Evolutionary conservation across 2,888 invertebrate species (phyloP), one percentile per base, ranked within the genome.

Genomic region (Tiliacea aurago): DNA sequence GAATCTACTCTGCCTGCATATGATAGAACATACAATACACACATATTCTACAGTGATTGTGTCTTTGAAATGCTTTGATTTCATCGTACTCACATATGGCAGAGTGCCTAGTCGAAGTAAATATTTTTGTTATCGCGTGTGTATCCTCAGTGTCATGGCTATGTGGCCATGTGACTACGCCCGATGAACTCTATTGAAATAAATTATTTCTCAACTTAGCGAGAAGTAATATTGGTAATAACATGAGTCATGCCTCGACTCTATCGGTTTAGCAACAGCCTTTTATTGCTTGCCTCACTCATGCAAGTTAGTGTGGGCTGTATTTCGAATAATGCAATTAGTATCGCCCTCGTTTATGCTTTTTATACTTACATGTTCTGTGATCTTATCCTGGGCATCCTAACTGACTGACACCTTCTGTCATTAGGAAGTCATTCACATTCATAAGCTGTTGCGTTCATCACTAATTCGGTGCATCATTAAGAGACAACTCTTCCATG

Each of bases 111-210:
- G 77, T 83, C 78, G 80, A 80, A 74, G 82, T 85, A 84, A 88
- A 83, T 79, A 83, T 78, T 83, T 84, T 87, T 86, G 78, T 86
- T 86, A 83, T 83, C 81, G 80, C 64, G 73, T 75, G 75, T 78
- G 70, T 82, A 80, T 86, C 71, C 68, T 80, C 89, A 90, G 87
- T 88, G 90, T 88, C 90, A 90, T 47, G 89, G 89, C 47, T 85
- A 76, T 67, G 47, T 45, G 66, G 62, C 41, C 69, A 70, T 70
- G 67, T 77, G 81, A 77, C 67, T 73, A 69, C 65, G 45, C 55
- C 28, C 70, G 56, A 61, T 61, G 61, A 73, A 74, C 73, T 80
- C 72, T 47, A 53, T 68, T 73, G 67, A 77, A 79, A 51, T 37
- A 80, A 81, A 76, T 74, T 18, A 81, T 84, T 84, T 84, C 79